Evolutionary conservation across 2,797 vertebrate species (phyloP).

Genomic region (Lophius americanus): DNA sequence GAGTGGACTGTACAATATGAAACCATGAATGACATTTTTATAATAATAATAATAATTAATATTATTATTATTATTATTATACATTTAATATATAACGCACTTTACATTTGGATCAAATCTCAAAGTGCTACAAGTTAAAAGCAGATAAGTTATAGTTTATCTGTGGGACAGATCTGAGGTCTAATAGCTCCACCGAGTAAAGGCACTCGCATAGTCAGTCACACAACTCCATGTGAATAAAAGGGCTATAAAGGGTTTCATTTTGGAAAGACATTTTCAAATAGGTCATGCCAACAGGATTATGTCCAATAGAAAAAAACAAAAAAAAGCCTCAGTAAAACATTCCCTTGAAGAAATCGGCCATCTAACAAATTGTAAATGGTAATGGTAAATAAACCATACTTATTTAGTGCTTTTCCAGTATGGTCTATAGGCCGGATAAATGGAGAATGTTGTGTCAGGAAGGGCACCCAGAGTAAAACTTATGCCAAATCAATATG

Average conservation of each 20-base stretch:
- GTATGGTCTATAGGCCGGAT: too few relatives aligned
- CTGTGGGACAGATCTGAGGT: constrained; percentile 35
- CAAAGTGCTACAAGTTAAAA: too few relatives aligned
- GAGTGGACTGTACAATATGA: constrained; percentile 70
- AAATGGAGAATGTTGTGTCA: too few relatives aligned
- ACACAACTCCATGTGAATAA: constrained; percentile 66
- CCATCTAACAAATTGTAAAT: constrained; percentile 25
- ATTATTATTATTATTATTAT: too few relatives aligned
- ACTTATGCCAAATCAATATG: too few relatives aligned
- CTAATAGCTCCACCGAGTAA: constrained; percentile 65
- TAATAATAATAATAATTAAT: too few relatives aligned
- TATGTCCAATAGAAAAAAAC: constrained; percentile 41
- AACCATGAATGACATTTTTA: constrained; percentile 64
- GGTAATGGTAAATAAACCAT: too few relatives aligned
- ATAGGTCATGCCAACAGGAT: constrained; percentile 58
- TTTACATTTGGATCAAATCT: too few relatives aligned
- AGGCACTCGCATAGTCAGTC: constrained; percentile 65
- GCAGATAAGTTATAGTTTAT: constrained; percentile 23
- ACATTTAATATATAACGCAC: too few relatives aligned
- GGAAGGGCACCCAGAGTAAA: too few relatives aligned
- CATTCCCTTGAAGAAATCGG: constrained; percentile 49
- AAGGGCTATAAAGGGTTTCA: constrained; percentile 67
- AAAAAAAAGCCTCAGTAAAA: constrained; percentile 33
- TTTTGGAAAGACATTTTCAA: constrained; percentile 53
- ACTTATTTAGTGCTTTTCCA: too few relatives aligned